Conservation (phyloP, 2,113 vertebrate genomes). For the Jacana jacana region DNA sequence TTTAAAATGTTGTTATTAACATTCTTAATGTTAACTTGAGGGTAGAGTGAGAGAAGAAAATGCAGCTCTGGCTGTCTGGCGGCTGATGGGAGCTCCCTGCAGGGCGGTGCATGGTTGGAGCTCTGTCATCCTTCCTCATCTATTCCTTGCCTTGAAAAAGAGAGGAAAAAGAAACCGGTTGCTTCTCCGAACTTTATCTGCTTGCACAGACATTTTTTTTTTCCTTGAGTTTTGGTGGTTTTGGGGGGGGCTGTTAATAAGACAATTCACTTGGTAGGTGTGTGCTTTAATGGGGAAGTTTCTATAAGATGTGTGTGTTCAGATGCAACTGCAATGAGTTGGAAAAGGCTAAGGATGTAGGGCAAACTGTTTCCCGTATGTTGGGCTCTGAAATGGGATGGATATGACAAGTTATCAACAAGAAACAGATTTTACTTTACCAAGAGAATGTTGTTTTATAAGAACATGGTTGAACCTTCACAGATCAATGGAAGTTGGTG, state of each 20-base stretch:
- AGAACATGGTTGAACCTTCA: neutral
- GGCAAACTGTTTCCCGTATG: neutral
- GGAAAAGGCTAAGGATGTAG: neutral
- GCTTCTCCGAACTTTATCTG: neutral
- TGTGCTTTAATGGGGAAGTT: neutral
- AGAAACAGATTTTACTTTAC: rapidly evolving
- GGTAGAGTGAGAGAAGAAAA: neutral
- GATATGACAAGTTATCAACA: neutral
- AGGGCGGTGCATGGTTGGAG: neutral
- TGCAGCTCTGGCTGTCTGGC: neutral
- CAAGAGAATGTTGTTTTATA: neutral
- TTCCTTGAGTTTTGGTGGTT: neutral
- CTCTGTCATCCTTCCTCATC: neutral
- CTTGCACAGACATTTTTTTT: neutral
- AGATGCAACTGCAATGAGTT: neutral
- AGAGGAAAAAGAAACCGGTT: neutral
- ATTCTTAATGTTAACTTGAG: constrained; percentile 24
- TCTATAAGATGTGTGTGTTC: neutral
- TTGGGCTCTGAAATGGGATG: neutral
- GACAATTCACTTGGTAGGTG: neutral
- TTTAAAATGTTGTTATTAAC: constrained; percentile 39
- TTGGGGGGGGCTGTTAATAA: neutral
- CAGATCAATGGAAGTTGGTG: neutral
- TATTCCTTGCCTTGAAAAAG: neutral
- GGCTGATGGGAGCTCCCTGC: neutral